Conservation (phyloP, 2,797 vertebrate species). For the Nothura maculosa region DNA sequence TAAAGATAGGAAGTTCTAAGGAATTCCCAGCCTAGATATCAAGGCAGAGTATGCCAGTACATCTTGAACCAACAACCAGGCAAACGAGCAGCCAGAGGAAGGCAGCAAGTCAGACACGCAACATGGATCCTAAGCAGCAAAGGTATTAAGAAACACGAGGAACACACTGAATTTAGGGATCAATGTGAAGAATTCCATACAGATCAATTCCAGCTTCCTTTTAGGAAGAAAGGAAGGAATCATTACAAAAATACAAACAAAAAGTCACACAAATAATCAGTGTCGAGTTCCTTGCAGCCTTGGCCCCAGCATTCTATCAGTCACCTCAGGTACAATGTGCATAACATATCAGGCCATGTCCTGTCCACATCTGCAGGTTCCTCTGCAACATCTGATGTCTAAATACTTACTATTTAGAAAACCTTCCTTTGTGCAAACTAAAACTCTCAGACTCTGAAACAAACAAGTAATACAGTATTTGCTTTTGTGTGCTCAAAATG, state of each 20-base stretch:
- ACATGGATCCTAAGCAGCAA: background rate
- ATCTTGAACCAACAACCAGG: background rate
- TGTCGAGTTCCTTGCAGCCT: background rate
- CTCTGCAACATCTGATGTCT: background rate
- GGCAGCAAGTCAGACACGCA: background rate
- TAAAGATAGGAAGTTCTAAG: background rate
- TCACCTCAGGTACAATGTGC: constrained; percentile 20
- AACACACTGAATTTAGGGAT: background rate
- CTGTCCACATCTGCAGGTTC: background rate
- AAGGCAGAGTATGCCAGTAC: background rate
- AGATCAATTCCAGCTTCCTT: background rate
- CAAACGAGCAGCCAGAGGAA: background rate
- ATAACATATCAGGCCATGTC: constrained; percentile 1
- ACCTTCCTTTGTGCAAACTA: background rate
- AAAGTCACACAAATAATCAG: background rate
- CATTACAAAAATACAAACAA: background rate
- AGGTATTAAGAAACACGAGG: background rate
- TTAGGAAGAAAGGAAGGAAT: background rate
- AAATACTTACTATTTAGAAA: background rate
- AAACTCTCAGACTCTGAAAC: background rate
- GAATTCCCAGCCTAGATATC: background rate
- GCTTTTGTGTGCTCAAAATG: background rate
- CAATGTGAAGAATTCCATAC: background rate
- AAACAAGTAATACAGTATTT: background rate
- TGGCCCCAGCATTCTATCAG: background rate